Evolutionary conservation across 2,113 vertebrate genomes (phyloP).

Genomic region (Spea multiplicata): DNA sequence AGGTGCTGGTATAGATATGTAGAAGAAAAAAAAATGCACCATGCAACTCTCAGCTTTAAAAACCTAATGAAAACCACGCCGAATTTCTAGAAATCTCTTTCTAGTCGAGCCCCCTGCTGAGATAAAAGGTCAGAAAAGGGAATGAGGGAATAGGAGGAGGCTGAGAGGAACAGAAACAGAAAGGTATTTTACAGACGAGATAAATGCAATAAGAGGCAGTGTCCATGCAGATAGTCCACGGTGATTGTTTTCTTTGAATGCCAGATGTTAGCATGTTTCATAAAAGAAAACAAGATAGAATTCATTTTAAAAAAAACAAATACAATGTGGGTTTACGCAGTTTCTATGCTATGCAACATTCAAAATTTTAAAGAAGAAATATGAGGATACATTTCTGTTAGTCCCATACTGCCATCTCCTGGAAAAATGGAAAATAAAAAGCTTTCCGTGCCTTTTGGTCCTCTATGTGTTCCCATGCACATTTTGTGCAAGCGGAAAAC

Average conservation of each 20-base stretch:
- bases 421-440: neutral
- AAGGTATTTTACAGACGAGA: conserved; percentile 53
- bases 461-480: neutral
- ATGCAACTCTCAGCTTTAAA: conserved; percentile 46
- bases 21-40: conserved; percentile 14
- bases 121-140: conserved; percentile 58
- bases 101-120: conserved; percentile 60
- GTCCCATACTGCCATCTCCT: conserved; percentile 60
- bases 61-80: conserved; percentile 60
- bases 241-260: conserved; percentile 59
- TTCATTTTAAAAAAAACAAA: conserved; percentile 55
- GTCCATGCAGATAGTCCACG: conserved; percentile 52
- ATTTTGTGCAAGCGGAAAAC: no score
- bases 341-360: no score
- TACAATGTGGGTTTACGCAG: neutral
- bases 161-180: conserved; percentile 28
- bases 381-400: conserved; percentile 16
- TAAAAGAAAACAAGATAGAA: conserved; percentile 52
- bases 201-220: conserved; percentile 54
- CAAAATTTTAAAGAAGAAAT: no score
- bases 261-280: conserved; percentile 55
- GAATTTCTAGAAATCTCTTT: conserved; percentile 62
- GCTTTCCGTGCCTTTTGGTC: neutral
- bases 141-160: conserved; percentile 45
- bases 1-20: conserved; percentile 32